Evolutionary conservation across 2,113 vertebrate genomes (phyloP).

Genomic region (Heterotilapia buettikoferi): DNA sequence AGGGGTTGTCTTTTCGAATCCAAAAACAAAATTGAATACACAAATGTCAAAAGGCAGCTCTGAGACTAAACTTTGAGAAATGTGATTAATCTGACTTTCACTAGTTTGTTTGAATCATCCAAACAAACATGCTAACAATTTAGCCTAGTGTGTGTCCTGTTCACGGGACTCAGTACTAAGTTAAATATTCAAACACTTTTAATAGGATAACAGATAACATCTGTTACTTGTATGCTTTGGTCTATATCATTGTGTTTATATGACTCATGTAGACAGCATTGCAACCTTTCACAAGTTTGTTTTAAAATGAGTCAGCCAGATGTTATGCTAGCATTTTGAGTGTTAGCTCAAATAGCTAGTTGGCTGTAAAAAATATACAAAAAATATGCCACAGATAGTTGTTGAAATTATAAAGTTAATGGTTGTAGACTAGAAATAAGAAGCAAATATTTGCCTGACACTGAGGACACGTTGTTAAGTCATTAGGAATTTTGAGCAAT

Average conservation of each 20-base stretch:
- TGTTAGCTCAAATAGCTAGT: background rate
- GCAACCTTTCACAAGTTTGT: background rate
- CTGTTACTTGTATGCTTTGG: background rate
- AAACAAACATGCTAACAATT: background rate
- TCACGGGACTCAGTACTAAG: background rate
- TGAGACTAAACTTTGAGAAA: background rate
- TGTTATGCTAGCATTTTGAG: background rate
- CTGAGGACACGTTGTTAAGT: background rate
- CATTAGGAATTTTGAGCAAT: background rate
- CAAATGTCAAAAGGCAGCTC: background rate
- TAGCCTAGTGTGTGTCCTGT: background rate
- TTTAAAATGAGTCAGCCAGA: background rate
- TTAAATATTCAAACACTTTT: background rate
- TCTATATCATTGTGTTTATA: background rate
- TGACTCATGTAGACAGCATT: background rate
- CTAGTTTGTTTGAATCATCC: background rate
- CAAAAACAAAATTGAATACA: background rate
- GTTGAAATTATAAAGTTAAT: background rate
- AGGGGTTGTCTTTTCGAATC: background rate
- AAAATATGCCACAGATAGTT: background rate
- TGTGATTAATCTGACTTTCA: background rate
- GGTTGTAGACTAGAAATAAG: background rate
- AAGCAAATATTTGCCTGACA: background rate
- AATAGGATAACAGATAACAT: background rate
- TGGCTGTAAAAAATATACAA: background rate